Evolutionary conservation across 2,888 invertebrate species (phyloP).

Genomic region (Prosopocoilus inquinatus): DNA sequence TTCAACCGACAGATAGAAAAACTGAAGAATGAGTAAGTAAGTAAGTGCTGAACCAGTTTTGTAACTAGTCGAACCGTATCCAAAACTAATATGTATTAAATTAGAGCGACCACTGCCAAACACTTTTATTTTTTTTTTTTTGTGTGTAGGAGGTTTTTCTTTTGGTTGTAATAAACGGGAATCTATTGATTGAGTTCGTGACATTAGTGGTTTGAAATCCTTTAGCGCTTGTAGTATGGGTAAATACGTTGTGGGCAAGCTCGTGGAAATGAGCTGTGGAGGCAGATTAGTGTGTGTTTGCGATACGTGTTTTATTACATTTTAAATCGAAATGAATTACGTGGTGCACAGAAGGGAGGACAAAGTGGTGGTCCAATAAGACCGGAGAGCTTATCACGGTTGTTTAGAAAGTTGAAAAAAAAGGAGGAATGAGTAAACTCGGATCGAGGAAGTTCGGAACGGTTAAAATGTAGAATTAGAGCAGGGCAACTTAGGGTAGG

Average conservation of each 20-base stretch:
- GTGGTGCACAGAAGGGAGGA: not conserved
- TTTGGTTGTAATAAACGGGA: too few relatives aligned
- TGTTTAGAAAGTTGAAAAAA: not conserved
- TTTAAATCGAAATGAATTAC: not conserved
- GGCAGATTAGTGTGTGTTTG: not conserved
- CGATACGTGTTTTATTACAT: not conserved
- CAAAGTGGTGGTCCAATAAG: too few relatives aligned
- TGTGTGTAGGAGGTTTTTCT: too few relatives aligned
- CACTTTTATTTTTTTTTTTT: too few relatives aligned
- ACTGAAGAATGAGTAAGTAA: too few relatives aligned
- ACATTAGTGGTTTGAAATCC: not conserved
- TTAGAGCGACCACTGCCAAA: too few relatives aligned
- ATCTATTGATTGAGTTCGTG: not conserved
- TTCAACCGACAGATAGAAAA: too few relatives aligned
- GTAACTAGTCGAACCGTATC: too few relatives aligned
- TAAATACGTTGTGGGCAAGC: not conserved
- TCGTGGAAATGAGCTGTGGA: not conserved
- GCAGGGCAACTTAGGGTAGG: too few relatives aligned
- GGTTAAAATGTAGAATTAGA: not conserved
- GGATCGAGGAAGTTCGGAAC: not conserved
- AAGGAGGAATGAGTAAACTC: too few relatives aligned
- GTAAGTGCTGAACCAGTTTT: too few relatives aligned
- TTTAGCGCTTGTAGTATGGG: not conserved
- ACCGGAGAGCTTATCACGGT: not conserved
- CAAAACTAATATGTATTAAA: too few relatives aligned